These are phyloP conservation scores for Rhynchonycteris naso DNA, from an alignment of 2,797 vertebrate species.

Conservation along the genomic window DNA sequence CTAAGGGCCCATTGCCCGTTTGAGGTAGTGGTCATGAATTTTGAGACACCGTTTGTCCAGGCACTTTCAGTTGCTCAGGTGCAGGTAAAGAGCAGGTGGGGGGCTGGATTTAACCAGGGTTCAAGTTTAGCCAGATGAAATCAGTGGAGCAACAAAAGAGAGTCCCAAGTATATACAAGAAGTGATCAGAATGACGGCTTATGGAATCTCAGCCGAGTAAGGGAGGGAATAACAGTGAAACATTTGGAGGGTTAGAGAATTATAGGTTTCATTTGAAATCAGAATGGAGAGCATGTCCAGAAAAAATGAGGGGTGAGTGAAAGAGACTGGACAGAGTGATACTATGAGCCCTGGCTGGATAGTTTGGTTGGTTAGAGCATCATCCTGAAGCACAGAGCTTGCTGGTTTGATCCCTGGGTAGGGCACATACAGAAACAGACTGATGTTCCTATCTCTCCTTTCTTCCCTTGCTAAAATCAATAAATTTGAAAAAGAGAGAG, in stretches of 20 bases:
- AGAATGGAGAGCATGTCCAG: background rate
- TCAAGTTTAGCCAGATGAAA: constrained; percentile 8
- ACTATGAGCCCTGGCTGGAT: background rate
- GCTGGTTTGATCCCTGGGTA: too few species aligned
- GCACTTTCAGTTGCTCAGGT: background rate
- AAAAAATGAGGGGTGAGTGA: background rate
- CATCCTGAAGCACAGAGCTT: too few species aligned
- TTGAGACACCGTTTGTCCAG: background rate
- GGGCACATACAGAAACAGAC: too few species aligned
- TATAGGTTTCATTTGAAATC: background rate
- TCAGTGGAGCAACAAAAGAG: background rate
- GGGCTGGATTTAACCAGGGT: background rate
- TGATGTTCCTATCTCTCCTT: too few species aligned
- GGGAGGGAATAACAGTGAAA: background rate
- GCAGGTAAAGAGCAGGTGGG: constrained; percentile 9
- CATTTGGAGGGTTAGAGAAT: background rate
- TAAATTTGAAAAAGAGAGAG: too few species aligned
- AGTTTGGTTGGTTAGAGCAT: too few species aligned
- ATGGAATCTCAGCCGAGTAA: background rate
- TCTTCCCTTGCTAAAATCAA: too few species aligned
- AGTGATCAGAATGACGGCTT: background rate
- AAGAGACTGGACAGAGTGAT: background rate
- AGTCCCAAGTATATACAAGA: background rate
- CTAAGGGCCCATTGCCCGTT: too few species aligned
- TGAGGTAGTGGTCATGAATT: background rate